Base-by-base conservation (phyloP, 2,888 invertebrate species). In the Pterobdella sp. region DNA sequence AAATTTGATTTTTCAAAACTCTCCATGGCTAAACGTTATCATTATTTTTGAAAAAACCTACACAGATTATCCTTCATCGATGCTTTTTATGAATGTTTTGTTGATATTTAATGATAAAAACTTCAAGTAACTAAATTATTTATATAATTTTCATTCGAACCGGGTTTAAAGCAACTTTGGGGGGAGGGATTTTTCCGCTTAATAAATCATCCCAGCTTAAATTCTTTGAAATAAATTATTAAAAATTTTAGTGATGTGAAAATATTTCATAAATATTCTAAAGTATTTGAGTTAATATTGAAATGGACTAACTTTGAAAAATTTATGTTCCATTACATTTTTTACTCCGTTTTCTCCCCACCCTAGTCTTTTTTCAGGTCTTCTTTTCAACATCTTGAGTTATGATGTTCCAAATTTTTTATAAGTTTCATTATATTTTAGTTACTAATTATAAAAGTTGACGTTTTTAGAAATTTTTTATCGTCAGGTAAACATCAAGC, bases 311-410 rank as follows among this genome's bases (percentile, higher is more conserved):
- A 71, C 63, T 18, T 14, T 63, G 63, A 71, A 60, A 26, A 35
- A 60, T 1, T 29, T 32, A 34, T 56, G 60, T 1, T 60, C 52
- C 60, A 63, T 71, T 18, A 71, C 35, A n/a, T 60, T 36, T 42
- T 49, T 32, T 34, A 36, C 70, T 0, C 70, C 70, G 18, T 49
- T 35, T 32, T 2, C 32, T 1, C 70, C 35, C 0, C 32, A 70
- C 2, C 70, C 70, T 18, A 70, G 70, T n/a, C 70, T 70, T 18
- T 29, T 49, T n/a, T n/a, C 10, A 29, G 70, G 70, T 32, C 52
- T 32, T 32, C 29, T 49, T 34, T 52, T 29, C 31, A 70, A 52
- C 56, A 70, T 26, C 70, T 63, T 49, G 18, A n/a, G 1, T 31
- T 4, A 10, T 67, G 22, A 31, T 34, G 4, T 67, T 34, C 7